Base-by-base conservation (phyloP, 2,113 vertebrate species). In the Actenoides lindsayi region DNA sequence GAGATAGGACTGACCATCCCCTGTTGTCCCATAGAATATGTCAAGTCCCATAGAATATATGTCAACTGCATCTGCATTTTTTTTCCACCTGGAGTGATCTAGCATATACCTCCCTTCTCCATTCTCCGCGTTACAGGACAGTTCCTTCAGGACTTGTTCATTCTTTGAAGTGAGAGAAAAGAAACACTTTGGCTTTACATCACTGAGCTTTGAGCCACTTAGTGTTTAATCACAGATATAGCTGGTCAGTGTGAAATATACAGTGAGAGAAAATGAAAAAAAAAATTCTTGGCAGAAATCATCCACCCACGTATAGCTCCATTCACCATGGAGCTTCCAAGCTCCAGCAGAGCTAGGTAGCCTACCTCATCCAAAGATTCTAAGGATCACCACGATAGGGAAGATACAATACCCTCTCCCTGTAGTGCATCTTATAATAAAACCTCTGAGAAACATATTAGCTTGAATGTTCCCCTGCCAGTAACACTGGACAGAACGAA, bases 21-120 rank as follows among this genome's bases (percentile, higher is more conserved):
- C 8, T 0, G 1, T 3, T 50, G 5, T 53, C 51, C 51, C 25
- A 53, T 15, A 15, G 8, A 28, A 2, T 30, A 20, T 44, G 42
- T 42, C 42, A 53, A 1, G 13, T 53, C 25, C 51, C 14, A 28
- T 27, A 15, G 7, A 28, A 2, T 30, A 20, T 44, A 19, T 62
- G n/a, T 16, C 18, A 70, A 56, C 12, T 35, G 11, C 7, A 19
- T 30, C 39, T 48, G 14, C 7, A 12, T 44, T 85, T 85, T 54
- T 39, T 8, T 46, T 28, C 24, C 18, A 7, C 15, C 15, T 57
- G 16, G 42, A 65, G 8, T 33, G 9, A 48, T 65, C 18, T 53
- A 69, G 10, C 8, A 60, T 27, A 60, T 71, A 44, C 6, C 4
- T 50, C 27, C 16, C 7, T 62, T 68, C 13, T 12, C 28, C 6